A percentile compares a stretch with the other conserved stretches of the same genome.
Evolutionary conservation across 2,888 invertebrate genomes (phyloP).

Genomic region (Dynastes hyllus): DNA sequence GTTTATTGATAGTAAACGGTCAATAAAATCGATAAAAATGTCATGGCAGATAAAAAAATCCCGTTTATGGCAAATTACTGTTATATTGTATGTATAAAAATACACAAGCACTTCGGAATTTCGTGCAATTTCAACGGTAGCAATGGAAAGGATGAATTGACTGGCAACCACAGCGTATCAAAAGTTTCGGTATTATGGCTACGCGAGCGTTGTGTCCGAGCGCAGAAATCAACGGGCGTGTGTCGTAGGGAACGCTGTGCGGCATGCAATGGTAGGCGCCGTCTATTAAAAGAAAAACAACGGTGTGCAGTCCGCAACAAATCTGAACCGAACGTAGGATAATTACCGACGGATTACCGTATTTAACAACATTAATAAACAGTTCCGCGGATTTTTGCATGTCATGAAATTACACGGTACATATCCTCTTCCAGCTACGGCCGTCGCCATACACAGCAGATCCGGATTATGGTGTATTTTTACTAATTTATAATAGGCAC

Average conservation of each 20-base stretch:
- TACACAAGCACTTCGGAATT: neutral
- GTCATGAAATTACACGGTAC: conserved; percentile 38
- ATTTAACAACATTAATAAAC: conserved; percentile 40
- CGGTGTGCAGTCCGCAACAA: neutral
- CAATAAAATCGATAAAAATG: conserved; percentile 1
- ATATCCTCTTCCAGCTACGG: conserved; percentile 27
- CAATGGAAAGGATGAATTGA: neutral
- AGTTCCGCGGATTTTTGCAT: conserved; percentile 36
- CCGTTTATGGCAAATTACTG: conserved; percentile 10
- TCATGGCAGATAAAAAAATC: neutral
- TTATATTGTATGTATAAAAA: neutral
- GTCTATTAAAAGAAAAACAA: neutral
- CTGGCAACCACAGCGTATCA: conserved; percentile 5
- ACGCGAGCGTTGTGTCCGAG: neutral
- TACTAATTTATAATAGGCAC: neutral
- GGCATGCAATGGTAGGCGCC: neutral
- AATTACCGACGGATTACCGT: conserved; percentile 42
- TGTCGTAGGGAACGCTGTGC: neutral
- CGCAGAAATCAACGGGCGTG: neutral
- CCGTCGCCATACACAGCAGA: conserved; percentile 5
- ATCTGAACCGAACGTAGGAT: neutral
- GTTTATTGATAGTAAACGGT: neutral
- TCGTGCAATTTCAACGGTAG: neutral
- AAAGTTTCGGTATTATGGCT: neutral
- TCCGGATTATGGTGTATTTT: neutral